Percentiles rank a stretch among this genome's conserved stretches.
phyloP scores from a whole-genome alignment of 2,888 invertebrate genomes.

The Sinelater perroti region DNA sequence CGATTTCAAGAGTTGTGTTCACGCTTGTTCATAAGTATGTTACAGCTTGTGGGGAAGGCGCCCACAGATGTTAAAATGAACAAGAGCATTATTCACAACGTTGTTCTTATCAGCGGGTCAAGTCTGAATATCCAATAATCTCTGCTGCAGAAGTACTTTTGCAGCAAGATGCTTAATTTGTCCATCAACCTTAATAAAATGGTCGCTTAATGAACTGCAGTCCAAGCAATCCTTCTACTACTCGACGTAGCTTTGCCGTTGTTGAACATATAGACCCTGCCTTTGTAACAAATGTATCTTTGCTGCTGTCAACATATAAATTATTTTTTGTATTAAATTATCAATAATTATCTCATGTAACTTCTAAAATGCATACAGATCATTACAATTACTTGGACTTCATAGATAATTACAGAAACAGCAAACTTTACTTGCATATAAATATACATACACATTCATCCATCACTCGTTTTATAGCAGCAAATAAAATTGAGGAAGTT shows the following conservation, averaged over 20 bases:
- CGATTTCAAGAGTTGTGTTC: slow-evolving; percentile 80
- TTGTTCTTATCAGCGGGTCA: slow-evolving; percentile 83
- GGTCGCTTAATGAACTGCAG: slow-evolving; percentile 57
- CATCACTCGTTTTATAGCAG: no score
- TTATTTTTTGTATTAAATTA: no score
- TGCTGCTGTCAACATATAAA: no score
- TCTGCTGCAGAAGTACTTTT: slow-evolving; percentile 78
- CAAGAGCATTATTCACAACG: slow-evolving; percentile 78
- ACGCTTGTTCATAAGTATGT: slow-evolving; percentile 74
- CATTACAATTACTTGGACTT: no score
- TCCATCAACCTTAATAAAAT: slow-evolving; percentile 59
- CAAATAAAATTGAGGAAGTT: no score
- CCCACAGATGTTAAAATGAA: slow-evolving; percentile 80
- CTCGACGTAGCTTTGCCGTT: slow-evolving; percentile 68
- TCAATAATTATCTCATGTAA: no score
- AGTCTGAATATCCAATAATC: slow-evolving; percentile 84
- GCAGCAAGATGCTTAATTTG: slow-evolving; percentile 61
- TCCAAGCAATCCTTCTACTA: slow-evolving; percentile 55
- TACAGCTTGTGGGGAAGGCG: slow-evolving; percentile 78
- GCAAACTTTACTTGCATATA: no score
- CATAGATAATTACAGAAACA: no score
- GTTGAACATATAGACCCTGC: slow-evolving; percentile 74
- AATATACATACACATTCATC: no score
- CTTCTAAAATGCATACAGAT: no score
- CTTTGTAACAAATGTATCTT: no score